Evolutionary conservation across 1,140 invertebrate species (phyloP).

Genomic region (Sitophilus oryzae): DNA sequence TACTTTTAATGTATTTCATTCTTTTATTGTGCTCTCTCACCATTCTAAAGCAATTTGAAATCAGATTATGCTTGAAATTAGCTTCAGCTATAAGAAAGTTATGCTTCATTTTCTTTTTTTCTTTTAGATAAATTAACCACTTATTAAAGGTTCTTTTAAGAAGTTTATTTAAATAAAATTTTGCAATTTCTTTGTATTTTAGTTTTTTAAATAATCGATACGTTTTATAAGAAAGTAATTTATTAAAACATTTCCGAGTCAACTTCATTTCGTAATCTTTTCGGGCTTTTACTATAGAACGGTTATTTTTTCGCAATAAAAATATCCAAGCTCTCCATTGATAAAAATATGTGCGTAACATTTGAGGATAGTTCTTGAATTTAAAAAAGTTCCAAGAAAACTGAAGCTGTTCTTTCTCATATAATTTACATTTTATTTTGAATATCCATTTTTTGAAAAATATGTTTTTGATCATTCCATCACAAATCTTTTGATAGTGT

Average conservation of each 20-base stretch:
- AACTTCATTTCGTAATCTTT: background rate
- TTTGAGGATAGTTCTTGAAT: constrained; percentile 4
- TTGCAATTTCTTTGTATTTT: background rate
- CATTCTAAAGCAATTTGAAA: constrained; percentile 2
- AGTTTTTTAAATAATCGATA: background rate
- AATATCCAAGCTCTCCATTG: background rate
- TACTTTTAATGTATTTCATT: background rate
- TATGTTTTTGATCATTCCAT: background rate
- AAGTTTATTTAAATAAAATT: constrained; percentile 22
- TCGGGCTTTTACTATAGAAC: background rate
- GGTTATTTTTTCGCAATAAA: background rate
- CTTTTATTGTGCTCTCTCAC: constrained; percentile 2
- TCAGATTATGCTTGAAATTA: constrained; percentile 7
- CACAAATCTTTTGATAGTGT: constrained; percentile 1
- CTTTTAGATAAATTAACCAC: constrained; percentile 13
- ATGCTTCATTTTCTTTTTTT: constrained; percentile 7
- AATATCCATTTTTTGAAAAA: constrained; percentile 13
- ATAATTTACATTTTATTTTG: background rate
- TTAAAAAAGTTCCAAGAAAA: constrained; percentile 13
- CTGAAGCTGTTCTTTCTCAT: background rate
- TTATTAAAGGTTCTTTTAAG: constrained; percentile 17
- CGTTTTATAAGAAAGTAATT: background rate
- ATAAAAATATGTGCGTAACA: constrained; percentile 2
- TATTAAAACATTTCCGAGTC: background rate
- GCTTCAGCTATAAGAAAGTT: constrained; percentile 9